phyloP scores from a whole-genome alignment of 2,888 invertebrate genomes.

The Pantelozetes paolii region DNA sequence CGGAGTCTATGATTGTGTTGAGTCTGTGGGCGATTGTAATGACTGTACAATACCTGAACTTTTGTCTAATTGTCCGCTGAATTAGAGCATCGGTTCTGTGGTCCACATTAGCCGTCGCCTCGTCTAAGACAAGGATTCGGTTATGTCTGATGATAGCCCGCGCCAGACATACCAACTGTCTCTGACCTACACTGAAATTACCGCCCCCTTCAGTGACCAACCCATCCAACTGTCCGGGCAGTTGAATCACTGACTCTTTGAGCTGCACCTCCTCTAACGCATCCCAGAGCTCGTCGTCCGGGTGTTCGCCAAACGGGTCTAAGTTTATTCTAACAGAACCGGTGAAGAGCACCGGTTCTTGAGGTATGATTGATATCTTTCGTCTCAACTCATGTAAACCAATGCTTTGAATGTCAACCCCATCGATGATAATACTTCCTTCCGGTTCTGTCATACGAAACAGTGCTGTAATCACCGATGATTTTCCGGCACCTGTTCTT shows the following conservation, averaged over 20 bases:
- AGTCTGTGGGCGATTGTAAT: constrained; percentile 69
- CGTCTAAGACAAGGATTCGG: constrained; percentile 36
- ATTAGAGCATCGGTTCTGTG: constrained; percentile 74
- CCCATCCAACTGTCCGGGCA: constrained; percentile 21
- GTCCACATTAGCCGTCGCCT: constrained; percentile 64
- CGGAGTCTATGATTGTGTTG: constrained; percentile 5
- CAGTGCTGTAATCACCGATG: constrained; percentile 54
- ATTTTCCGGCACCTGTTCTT: constrained; percentile 56
- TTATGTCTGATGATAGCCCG: constrained; percentile 37
- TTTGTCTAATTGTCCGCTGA: constrained; percentile 68
- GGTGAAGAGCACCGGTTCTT: constrained; percentile 81
- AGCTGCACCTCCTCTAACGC: constrained; percentile 34
- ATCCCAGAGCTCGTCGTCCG: constrained; percentile 5
- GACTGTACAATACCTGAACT: constrained; percentile 75
- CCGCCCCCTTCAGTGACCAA: constrained; percentile 55
- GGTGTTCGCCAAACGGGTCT: constrained; percentile 77
- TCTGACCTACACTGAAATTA: constrained; percentile 40
- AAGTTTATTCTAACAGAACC: constrained; percentile 82
- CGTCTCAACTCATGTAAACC: constrained; percentile 66
- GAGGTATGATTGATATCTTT: constrained; percentile 85
- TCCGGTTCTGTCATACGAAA: constrained; percentile 55
- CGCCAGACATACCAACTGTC: constrained; percentile 39
- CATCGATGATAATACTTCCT: constrained; percentile 55
- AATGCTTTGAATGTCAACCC: constrained; percentile 53
- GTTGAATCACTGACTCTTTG: constrained; percentile 6